Percentiles rank a stretch among this genome's conserved stretches.
phyloP scores from a whole-genome alignment of 1,140 invertebrate genomes.

The Cydia fagiglandana region DNA sequence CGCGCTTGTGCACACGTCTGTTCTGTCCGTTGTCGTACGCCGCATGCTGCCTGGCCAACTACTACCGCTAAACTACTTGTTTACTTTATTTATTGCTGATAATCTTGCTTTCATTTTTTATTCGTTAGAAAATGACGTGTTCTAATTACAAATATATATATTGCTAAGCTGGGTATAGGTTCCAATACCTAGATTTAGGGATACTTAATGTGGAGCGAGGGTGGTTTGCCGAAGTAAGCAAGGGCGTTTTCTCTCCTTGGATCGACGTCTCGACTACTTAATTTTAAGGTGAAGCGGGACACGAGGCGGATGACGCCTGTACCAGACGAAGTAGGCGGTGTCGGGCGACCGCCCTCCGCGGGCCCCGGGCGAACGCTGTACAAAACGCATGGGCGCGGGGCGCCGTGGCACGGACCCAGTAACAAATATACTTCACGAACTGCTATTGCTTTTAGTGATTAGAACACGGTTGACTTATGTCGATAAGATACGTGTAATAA shows the following conservation, averaged over 20 bases:
- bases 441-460: conserved; percentile 67
- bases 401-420: conserved; percentile 69
- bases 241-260: conserved; percentile 62
- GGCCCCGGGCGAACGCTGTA: conserved; percentile 66
- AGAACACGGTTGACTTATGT: conserved; percentile 47
- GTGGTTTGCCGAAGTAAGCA: conserved; percentile 34
- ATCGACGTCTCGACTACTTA: conserved; percentile 49
- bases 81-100: neutral
- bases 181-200: neutral
- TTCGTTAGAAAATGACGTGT: neutral
- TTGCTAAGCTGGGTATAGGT: neutral
- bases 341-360: conserved; percentile 73
- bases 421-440: conserved; percentile 77
- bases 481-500: conserved; percentile 46
- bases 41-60: neutral
- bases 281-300: conserved; percentile 66
- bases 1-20: neutral
- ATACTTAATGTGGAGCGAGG: neutral
- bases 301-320: conserved; percentile 73
- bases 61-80: neutral
- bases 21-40: neutral
- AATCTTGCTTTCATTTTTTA: neutral
- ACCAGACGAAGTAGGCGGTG: conserved; percentile 76
- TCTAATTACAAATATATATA: neutral
- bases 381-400: conserved; percentile 71